phyloP scores from a whole-genome alignment of 2,797 vertebrate species.

The Babyrousa celebensis region DNA sequence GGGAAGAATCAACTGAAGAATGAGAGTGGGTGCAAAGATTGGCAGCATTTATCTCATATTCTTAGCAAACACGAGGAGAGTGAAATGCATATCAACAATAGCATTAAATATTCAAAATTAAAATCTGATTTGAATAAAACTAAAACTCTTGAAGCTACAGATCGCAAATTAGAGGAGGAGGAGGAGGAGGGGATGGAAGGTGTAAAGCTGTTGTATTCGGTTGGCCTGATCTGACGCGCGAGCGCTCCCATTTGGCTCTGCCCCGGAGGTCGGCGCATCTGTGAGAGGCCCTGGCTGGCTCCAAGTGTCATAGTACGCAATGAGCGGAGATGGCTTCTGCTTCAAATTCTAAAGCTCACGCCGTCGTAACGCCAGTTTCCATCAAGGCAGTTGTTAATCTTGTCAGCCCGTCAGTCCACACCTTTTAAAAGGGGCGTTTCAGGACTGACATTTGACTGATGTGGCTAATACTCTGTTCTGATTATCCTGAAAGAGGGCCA shows the following conservation, averaged over 20 bases:
- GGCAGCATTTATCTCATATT: slow-evolving; percentile 87
- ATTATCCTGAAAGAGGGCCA: background rate
- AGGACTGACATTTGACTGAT: slow-evolving; percentile 2
- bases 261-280: too few relatives aligned
- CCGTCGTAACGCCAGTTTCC: slow-evolving; percentile 37
- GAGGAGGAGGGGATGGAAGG: slow-evolving; percentile 15
- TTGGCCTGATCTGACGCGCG: background rate
- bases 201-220: slow-evolving; percentile 55
- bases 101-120: slow-evolving; percentile 82
- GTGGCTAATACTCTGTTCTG: slow-evolving; percentile 32
- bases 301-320: slow-evolving; percentile 4
- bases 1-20: slow-evolving; percentile 86
- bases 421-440: slow-evolving; percentile 49
- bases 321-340: slow-evolving; percentile 50
- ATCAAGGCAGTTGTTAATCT: slow-evolving; percentile 8
- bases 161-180: slow-evolving; percentile 32
- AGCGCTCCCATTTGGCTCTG: background rate
- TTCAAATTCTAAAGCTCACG: background rate
- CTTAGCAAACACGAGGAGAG: slow-evolving; percentile 87
- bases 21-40: slow-evolving; percentile 85
- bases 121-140: slow-evolving; percentile 75
- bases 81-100: slow-evolving; percentile 84
- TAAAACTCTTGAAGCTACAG: slow-evolving; percentile 23
- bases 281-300: background rate
- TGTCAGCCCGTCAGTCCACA: background rate